Base-by-base conservation (phyloP, 1,140 invertebrate genomes). In the Protaetia brevitarsis region DNA sequence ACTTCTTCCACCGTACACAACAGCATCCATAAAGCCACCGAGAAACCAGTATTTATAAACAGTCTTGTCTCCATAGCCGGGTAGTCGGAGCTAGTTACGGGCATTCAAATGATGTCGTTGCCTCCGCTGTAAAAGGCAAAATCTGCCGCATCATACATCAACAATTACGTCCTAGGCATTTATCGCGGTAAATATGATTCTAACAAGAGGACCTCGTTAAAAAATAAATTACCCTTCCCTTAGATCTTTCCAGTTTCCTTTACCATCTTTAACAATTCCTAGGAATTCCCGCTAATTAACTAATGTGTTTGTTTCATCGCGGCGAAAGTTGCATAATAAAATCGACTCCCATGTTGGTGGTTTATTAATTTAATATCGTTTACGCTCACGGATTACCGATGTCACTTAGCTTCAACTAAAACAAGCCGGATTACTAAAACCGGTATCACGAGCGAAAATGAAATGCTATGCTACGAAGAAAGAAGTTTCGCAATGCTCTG, bases 11-110 rank as follows among this genome's bases (percentile, higher is more conserved):
- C 41, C 23, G 23, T 45, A 13, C 23, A 45, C 13, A 13, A 13
- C 37, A 45, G 23, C 41, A 45, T 2, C 41, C 41, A 45, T 45
- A 45, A 45, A 45, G 41, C 19, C 41, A 45, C 41, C 16, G 41
- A 45, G 13, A 45, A 45, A 45, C 41, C 41, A 45, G 41, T 45
- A 45, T 45, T 45, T 45, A 45, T 45, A 45, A 45, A 45, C 41
- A 45, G 41, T 21, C 6, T 21, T 21, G 41, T 45, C 41, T 45
- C n/a, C 41, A 45, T 45, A 19, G 41, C 41, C 41, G 8, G 41
- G 23, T 8, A 45, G 16, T 21, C 16, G 4, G 19, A 7, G 41
- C 41, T 45, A 45, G 41, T 45, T 45, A 45, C 41, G 41, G 41
- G 19, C 41, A 45, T 45, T 45, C 41, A 45, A 45, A 45, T 45